These are phyloP conservation scores for Centropus unirufus DNA, from an alignment of 2,113 vertebrate species.

Conservation along the genomic window DNA sequence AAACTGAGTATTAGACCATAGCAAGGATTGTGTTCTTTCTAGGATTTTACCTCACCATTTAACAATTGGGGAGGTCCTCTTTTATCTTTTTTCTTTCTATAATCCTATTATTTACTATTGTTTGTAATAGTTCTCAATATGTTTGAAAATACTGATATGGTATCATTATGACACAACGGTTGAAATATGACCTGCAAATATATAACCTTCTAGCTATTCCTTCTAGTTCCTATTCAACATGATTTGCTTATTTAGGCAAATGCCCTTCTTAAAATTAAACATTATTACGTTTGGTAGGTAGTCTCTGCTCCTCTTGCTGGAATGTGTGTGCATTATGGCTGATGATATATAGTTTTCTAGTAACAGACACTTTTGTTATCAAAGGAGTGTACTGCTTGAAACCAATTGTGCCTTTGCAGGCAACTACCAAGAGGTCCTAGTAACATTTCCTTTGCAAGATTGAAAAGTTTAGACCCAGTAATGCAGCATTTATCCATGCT, in stretches of 20 bases:
- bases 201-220: background rate
- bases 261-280: background rate
- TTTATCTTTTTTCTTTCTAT: background rate
- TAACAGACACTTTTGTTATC: background rate
- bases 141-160: background rate
- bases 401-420: background rate
- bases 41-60: background rate
- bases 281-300: background rate
- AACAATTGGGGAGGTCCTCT: rapidly evolving
- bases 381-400: background rate
- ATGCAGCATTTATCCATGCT: background rate
- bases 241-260: background rate
- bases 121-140: background rate
- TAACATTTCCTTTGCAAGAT: background rate
- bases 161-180: rapidly evolving
- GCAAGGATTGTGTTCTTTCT: background rate
- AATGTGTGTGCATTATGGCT: background rate
- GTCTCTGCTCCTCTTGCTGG: background rate
- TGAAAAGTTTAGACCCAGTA: background rate
- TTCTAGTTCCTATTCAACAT: background rate
- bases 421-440: no score
- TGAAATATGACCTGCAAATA: background rate
- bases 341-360: background rate
- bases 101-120: background rate
- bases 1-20: background rate